phyloP scores from a whole-genome alignment of 2,113 vertebrate species.

The Saccopteryx leptura region DNA sequence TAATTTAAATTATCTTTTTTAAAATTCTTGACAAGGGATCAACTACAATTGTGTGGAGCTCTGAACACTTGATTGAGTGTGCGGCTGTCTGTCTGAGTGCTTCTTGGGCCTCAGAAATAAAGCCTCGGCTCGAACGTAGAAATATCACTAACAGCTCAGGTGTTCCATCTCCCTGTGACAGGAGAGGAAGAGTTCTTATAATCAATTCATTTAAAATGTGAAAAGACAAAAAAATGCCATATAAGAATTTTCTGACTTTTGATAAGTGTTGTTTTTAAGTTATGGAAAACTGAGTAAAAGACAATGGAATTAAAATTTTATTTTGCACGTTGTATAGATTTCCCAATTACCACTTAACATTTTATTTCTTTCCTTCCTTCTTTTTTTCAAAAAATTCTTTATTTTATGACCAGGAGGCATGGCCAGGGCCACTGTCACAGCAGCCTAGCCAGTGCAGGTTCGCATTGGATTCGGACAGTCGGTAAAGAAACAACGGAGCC shows the following conservation, averaged over 20 bases:
- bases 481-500: too few relatives aligned
- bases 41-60: slow-evolving; percentile 73
- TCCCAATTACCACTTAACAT: slow-evolving; percentile 29
- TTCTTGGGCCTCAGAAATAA: slow-evolving; percentile 52
- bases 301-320: slow-evolving; percentile 55
- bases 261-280: slow-evolving; percentile 14
- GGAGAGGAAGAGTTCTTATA: slow-evolving; percentile 52
- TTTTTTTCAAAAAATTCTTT: too few relatives aligned
- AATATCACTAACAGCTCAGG: slow-evolving; percentile 55
- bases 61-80: slow-evolving; percentile 68
- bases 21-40: slow-evolving; percentile 77
- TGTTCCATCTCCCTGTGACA: slow-evolving; percentile 62
- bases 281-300: slow-evolving; percentile 55
- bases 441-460: too few relatives aligned
- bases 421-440: too few relatives aligned
- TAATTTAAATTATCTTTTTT: slow-evolving; percentile 80
- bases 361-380: background rate
- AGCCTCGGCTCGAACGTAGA: slow-evolving; percentile 62
- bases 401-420: too few relatives aligned
- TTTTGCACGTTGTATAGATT: slow-evolving; percentile 60
- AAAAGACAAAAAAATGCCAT: slow-evolving; percentile 62
- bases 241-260: slow-evolving; percentile 63
- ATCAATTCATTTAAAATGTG: slow-evolving; percentile 49
- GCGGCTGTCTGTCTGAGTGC: slow-evolving; percentile 70
- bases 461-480: too few relatives aligned